Base-by-base conservation (phyloP, 1,140 invertebrate species). In the Phortica variegata region DNA sequence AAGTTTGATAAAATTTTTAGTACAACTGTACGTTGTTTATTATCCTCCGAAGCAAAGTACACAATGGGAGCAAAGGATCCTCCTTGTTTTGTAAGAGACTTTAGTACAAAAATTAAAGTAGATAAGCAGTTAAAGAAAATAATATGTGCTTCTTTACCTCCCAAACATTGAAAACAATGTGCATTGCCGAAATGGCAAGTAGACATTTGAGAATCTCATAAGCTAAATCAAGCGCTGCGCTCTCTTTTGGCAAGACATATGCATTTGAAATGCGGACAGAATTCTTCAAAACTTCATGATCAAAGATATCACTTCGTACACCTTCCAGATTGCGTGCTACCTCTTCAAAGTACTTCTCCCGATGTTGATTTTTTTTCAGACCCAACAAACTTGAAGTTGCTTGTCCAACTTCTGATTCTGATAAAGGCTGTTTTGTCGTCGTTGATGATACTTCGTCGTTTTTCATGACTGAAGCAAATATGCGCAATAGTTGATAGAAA, bases 321-420 rank as follows among this genome's bases (percentile, higher is more conserved):
- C 68, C 71, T 49, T 75, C 72, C 41, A 75, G 43, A 43, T 73
- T 75, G 0, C 72, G 60, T 3, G 72, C 72, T 12, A 75, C 72
- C 21, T 75, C 72, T 45, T 75, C 63, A n/a, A 75, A 75, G 29
- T 75, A 75, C 17, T 75, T 73, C 47, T 75, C 72, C 2, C 72
- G 62, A 47, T 73, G 72, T 36, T 75, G 72, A 41, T 70, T 70
- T 0, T 60, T 49, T 16, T 75, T 75, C 0, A 73, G 49, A 3
- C 72, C 72, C 15, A 65, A 52, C 4, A 65, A 18, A 3, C 55
- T 44, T 7, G 56, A 56, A 10, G 1, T 21, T 26, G 5, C 23
- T 6, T 6, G 23, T 26, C 10, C 5, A 10, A 63, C 51, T 16
- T 71, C 61, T 4, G 60, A 50, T 31, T 71, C 59, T 13, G 45